Evolutionary conservation across 2,888 invertebrate species (phyloP), one percentile per base, ranked within the genome.

Genomic region (Xanthia togata): DNA sequence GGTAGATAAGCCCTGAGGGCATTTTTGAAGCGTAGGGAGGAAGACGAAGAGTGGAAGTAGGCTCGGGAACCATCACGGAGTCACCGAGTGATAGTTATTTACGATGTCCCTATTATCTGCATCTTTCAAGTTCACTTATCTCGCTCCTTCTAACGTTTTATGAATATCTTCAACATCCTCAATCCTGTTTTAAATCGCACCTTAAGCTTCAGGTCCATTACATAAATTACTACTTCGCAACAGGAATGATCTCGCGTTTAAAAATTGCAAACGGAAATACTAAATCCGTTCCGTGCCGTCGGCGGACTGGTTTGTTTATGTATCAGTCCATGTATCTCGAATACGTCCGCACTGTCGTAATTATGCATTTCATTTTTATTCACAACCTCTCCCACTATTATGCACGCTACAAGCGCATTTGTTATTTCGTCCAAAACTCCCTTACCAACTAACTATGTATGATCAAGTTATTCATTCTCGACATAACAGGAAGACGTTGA

Each of bases 231-330:
- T 69, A 73, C 79, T 74, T 71, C 3, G 20, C 62, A 77, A 73
- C 74, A 82, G 76, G 70, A 70, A 78, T 76, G 71, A 78, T 70
- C 75, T 72, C 70, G 70, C 72, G 72, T 77, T 44, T 72, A 73
- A 81, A 83, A 79, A 80, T 85, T 75, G 79, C 73, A 80, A 83
- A 77, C 90, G 90, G 89, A 91, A 90, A 85, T 81, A 81, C 75
- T 83, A 88, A 88, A 88, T 88, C 82, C 86, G 91, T 93, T 92
- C 90, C 92, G 83, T 89, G 87, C 89, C 88, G 89, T 64, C 82
- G 89, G 78, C 75, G 88, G 79, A 86, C 87, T 82, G 86, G 81
- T 87, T 88, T 89, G 89, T 89, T 89, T 88, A 85, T 86, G 81
- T 91, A 90, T 91, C 90, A 87, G 84, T 85, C 82, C 85, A 75